phyloP scores from a whole-genome alignment of 2,113 vertebrate genomes.

The Equus przewalskii region DNA sequence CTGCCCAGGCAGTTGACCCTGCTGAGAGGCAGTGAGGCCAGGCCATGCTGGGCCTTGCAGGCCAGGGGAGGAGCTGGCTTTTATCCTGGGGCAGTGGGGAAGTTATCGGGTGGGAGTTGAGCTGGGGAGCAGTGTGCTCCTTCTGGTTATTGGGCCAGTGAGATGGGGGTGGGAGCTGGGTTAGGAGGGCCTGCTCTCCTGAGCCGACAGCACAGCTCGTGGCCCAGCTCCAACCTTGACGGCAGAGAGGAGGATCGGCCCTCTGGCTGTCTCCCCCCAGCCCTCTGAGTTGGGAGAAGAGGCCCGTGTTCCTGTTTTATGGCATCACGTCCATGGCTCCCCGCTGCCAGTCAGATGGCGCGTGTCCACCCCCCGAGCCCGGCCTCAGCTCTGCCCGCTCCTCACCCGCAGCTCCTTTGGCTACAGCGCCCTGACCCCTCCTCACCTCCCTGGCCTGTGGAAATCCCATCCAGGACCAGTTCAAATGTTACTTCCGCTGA shows the following conservation, averaged over 20 bases:
- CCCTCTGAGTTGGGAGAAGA: background rate
- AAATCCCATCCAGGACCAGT: background rate
- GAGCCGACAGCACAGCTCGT: fast-evolving
- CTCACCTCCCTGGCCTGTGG: too few relatives aligned
- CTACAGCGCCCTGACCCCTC: background rate
- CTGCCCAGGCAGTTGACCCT: background rate
- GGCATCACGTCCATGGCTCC: background rate
- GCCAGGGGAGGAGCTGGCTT: background rate
- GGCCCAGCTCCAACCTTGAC: background rate
- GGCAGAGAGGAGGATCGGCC: background rate
- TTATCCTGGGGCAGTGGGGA: background rate
- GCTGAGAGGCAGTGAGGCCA: background rate
- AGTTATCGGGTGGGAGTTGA: fast-evolving
- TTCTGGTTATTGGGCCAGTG: background rate
- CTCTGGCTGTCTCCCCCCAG: background rate
- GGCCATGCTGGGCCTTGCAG: background rate
- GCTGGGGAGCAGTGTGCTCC: fast-evolving
- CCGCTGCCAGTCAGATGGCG: too few relatives aligned
- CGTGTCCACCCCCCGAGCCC: fast-evolving
- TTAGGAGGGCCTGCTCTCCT: background rate
- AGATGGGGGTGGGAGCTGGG: background rate
- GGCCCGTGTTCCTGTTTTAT: background rate
- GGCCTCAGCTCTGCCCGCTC: background rate
- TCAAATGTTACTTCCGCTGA: background rate
- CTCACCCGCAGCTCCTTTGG: background rate